These are phyloP conservation scores for Ellobium chinense DNA, from an alignment of 2,888 invertebrate genomes.

Conservation along the genomic window DNA sequence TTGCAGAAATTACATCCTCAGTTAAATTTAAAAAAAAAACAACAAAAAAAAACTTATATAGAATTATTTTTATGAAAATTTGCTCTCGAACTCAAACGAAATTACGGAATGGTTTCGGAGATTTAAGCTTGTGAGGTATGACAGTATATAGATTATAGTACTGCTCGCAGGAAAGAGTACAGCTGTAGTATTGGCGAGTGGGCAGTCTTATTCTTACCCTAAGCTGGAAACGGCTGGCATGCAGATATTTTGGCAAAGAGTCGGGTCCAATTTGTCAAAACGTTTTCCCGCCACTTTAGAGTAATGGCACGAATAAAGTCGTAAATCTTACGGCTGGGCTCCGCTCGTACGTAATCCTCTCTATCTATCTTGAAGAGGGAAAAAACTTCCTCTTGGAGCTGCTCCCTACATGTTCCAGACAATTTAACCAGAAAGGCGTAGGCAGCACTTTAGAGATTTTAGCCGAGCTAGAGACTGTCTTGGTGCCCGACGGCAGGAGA, in stretches of 20 bases:
- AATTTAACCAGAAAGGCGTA: background rate
- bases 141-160: too few relatives aligned
- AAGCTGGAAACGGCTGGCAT: background rate
- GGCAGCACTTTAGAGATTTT: background rate
- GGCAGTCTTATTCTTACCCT: too few relatives aligned
- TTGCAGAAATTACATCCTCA: too few relatives aligned
- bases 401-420: background rate
- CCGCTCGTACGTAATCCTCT: background rate
- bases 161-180: too few relatives aligned
- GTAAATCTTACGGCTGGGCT: conserved; percentile 1
- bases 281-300: background rate
- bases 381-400: background rate
- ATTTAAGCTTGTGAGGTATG: too few relatives aligned
- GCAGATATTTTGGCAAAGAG: too few relatives aligned
- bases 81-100: too few relatives aligned
- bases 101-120: too few relatives aligned
- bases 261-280: background rate
- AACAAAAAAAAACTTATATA: too few relatives aligned
- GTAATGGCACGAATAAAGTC: background rate
- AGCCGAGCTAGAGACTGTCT: background rate
- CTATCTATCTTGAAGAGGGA: background rate
- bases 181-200: too few relatives aligned
- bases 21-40: too few relatives aligned
- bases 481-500: background rate
- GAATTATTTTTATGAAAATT: too few relatives aligned